These are phyloP conservation scores for Pseudois nayaur DNA, from an alignment of 2,113 vertebrate species.

Conservation along the genomic window DNA sequence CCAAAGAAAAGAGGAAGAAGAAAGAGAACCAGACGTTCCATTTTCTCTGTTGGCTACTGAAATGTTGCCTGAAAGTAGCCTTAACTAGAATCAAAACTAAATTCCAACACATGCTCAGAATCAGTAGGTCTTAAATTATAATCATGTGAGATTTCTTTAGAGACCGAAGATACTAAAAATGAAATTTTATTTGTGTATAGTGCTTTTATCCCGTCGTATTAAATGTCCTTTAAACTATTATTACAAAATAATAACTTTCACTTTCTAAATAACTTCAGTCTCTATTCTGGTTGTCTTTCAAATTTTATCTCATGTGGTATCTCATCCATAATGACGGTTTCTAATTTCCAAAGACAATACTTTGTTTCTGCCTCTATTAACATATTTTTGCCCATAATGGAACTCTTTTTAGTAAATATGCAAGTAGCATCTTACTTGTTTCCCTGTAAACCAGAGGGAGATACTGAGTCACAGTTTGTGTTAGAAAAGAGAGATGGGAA, in stretches of 20 bases:
- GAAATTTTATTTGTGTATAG: neutral
- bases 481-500: neutral
- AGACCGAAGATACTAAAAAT: neutral
- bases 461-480: neutral
- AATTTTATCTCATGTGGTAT: neutral
- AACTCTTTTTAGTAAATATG: neutral
- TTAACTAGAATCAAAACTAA: neutral
- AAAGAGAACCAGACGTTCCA: neutral
- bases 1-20: neutral
- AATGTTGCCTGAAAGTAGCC: neutral
- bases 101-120: neutral
- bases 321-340: neutral
- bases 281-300: neutral
- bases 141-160: neutral
- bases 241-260: neutral
- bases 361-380: neutral
- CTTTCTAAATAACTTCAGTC: neutral
- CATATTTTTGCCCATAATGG: neutral
- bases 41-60: neutral
- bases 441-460: neutral
- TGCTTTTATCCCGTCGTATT: neutral
- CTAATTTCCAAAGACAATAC: neutral
- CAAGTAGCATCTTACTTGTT: neutral
- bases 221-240: neutral
- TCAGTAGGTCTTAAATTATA: neutral